A percentile compares a stretch with the other conserved stretches of the same genome.
phyloP scores from a whole-genome alignment of 2,888 invertebrate genomes.

The Phragmatobia fuliginosa region DNA sequence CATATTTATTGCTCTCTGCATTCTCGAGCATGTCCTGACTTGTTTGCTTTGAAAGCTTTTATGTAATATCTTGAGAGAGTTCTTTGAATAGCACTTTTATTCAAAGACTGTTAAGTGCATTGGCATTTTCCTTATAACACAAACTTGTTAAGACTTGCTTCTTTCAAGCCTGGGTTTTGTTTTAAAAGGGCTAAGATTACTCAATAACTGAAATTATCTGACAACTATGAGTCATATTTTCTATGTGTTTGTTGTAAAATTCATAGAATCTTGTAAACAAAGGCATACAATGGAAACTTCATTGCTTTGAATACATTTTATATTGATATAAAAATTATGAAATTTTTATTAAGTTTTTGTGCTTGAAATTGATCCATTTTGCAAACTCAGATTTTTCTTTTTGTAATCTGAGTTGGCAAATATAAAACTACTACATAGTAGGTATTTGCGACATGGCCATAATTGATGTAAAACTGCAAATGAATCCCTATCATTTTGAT shows the following conservation, averaged over 20 bases:
- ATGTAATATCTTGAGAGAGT: slow-evolving; percentile 34
- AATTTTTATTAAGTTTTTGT: no score
- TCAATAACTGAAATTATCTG: background rate
- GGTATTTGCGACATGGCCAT: no score
- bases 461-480: no score
- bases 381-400: no score
- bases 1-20: slow-evolving; percentile 8
- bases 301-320: background rate
- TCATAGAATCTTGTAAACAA: background rate
- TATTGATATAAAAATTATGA: background rate
- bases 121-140: slow-evolving; percentile 37
- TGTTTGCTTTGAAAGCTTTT: slow-evolving; percentile 42
- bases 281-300: background rate
- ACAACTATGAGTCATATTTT: background rate
- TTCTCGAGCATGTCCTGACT: slow-evolving; percentile 37
- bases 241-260: background rate
- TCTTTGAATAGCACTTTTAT: slow-evolving; percentile 40
- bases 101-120: slow-evolving; percentile 23
- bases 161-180: background rate
- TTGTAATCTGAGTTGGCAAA: no score
- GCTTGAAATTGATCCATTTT: no score
- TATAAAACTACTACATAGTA: no score
- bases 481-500: no score
- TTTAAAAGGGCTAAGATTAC: background rate
- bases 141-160: slow-evolving; percentile 32